phyloP scores from a whole-genome alignment of 1,140 invertebrate genomes.

The Magallana angulata region DNA sequence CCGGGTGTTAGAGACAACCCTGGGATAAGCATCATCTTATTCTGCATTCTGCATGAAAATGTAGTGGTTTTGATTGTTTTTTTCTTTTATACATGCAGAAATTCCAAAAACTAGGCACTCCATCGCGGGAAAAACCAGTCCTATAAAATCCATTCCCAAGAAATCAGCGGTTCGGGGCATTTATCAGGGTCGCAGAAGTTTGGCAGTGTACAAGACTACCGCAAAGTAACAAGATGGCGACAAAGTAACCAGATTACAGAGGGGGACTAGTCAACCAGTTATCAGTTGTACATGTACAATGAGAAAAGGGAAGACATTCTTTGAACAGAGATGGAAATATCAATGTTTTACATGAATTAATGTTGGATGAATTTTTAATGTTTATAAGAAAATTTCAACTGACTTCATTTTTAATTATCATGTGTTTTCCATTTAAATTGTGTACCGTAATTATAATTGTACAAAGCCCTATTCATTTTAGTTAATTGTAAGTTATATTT shows the following conservation, averaged over 20 bases:
- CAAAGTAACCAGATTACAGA: too few species aligned
- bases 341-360: too few species aligned
- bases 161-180: background rate
- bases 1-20: too few species aligned
- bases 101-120: slow-evolving; percentile 23
- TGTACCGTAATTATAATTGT: background rate
- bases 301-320: too few species aligned
- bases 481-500: background rate
- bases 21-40: background rate
- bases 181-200: slow-evolving; percentile 14
- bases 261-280: too few species aligned
- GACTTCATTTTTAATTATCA: too few species aligned
- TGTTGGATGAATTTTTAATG: too few species aligned
- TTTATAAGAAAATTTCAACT: too few species aligned
- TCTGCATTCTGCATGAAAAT: background rate
- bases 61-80: background rate
- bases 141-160: background rate
- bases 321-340: too few species aligned
- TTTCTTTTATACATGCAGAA: background rate
- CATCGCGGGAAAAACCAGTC: slow-evolving; percentile 16
- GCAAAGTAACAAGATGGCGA: too few species aligned
- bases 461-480: slow-evolving; percentile 15
- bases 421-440: too few species aligned
- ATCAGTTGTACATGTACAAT: too few species aligned
- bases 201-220: background rate